Conservation (phyloP, 2,797 vertebrate genomes). For the Liasis olivaceus region DNA sequence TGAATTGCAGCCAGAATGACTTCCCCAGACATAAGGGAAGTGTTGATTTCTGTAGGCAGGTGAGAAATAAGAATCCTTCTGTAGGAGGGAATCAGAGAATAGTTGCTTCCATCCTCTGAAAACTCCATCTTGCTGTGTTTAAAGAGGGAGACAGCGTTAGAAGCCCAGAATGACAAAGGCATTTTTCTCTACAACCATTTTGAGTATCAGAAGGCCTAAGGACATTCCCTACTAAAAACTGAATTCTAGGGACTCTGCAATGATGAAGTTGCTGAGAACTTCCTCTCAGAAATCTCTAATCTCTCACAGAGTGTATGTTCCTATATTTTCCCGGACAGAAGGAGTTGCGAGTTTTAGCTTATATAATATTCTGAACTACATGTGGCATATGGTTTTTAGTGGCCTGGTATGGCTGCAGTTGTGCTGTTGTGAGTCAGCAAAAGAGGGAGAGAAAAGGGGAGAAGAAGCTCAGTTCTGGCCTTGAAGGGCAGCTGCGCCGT, state of each 20-base stretch:
- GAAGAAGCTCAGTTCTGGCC: background rate
- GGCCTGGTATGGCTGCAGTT: background rate
- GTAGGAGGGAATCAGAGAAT: no score
- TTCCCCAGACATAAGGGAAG: background rate
- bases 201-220: background rate
- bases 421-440: background rate
- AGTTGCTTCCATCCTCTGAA: background rate
- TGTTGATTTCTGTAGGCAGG: background rate
- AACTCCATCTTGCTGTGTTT: background rate
- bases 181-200: background rate
- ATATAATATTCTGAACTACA: background rate
- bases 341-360: background rate
- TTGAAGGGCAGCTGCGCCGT: background rate
- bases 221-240: background rate
- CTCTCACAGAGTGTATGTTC: background rate
- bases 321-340: background rate
- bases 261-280: background rate
- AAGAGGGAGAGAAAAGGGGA: background rate
- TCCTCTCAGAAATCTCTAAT: background rate
- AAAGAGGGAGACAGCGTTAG: background rate
- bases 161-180: background rate
- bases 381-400: background rate
- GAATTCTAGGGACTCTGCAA: background rate
- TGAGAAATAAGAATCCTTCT: background rate
- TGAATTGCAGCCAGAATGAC: background rate